These are phyloP conservation scores for Parelbella ahira DNA, from an alignment of 2,888 invertebrate genomes.

Conservation along the genomic window DNA sequence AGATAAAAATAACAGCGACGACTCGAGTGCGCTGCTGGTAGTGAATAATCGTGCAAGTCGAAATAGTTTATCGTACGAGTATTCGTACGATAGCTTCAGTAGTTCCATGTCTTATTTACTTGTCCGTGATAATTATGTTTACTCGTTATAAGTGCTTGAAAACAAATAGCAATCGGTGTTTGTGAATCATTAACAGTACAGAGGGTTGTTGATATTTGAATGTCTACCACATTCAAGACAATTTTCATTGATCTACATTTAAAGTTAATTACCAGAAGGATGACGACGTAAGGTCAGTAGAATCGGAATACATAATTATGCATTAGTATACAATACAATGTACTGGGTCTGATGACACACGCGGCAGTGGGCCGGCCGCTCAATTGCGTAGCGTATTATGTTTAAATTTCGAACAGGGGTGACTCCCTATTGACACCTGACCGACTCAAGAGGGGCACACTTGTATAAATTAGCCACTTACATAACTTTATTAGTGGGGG, in stretches of 20 bases:
- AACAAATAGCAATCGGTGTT: slow-evolving; percentile 12
- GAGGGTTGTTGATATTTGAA: no score
- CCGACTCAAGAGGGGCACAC: slow-evolving; percentile 29
- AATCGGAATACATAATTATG: slow-evolving; percentile 51
- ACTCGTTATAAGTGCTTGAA: slow-evolving; percentile 2
- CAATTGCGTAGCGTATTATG: slow-evolving; percentile 53
- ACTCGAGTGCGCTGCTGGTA: slow-evolving; percentile 7
- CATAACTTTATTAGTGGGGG: slow-evolving; percentile 34
- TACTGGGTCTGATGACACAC: slow-evolving; percentile 39
- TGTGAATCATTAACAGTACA: not conserved
- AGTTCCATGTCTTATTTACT: not conserved
- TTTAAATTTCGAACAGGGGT: slow-evolving; percentile 41
- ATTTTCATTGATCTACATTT: no score
- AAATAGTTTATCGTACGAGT: slow-evolving; percentile 13
- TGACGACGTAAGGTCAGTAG: slow-evolving; percentile 33
- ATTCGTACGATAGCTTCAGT: no score
- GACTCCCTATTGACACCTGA: slow-evolving; percentile 32
- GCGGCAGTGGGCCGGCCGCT: slow-evolving; percentile 35
- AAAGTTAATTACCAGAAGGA: not conserved
- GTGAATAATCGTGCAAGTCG: slow-evolving; percentile 9
- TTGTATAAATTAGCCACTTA: slow-evolving; percentile 41
- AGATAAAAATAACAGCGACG: slow-evolving; percentile 15
- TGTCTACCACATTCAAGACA: no score
- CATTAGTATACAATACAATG: slow-evolving; percentile 37
- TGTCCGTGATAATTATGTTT: slow-evolving; percentile 7